phyloP scores from a whole-genome alignment of 1,140 invertebrate species.

The Marisa cornuarietis region DNA sequence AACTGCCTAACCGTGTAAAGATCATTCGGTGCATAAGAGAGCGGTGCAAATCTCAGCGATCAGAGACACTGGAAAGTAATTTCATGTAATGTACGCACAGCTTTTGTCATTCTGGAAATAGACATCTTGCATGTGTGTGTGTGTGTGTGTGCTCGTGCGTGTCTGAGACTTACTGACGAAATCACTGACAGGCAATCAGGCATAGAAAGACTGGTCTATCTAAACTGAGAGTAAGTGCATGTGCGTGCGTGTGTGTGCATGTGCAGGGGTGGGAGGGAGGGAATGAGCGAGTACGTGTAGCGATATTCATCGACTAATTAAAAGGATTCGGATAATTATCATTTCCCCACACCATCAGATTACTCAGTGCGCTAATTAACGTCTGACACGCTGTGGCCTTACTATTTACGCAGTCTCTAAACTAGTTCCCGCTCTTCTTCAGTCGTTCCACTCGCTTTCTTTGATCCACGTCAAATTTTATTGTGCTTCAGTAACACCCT shows the following conservation, averaged over 20 bases:
- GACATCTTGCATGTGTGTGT: not conserved
- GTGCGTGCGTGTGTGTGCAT: conserved; percentile 1
- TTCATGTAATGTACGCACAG: not conserved
- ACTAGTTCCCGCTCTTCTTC: too few relatives aligned
- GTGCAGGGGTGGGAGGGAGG: not conserved
- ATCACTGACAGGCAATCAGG: not conserved
- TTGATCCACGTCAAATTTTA: too few relatives aligned
- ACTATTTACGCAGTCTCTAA: too few relatives aligned
- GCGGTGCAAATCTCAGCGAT: not conserved
- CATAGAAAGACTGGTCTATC: not conserved
- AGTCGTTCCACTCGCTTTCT: too few relatives aligned
- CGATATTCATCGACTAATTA: too few relatives aligned
- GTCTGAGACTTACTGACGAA: not conserved
- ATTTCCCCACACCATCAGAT: too few relatives aligned
- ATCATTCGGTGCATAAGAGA: not conserved
- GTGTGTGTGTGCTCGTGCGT: too few relatives aligned
- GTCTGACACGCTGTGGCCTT: too few relatives aligned
- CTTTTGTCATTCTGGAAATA: conserved; percentile 6
- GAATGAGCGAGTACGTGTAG: not conserved
- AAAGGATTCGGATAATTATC: too few relatives aligned
- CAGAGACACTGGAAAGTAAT: too few relatives aligned
- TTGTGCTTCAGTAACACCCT: not conserved
- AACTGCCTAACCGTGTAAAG: not conserved
- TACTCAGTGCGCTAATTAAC: too few relatives aligned
- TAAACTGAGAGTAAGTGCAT: not conserved